Evolutionary conservation across 2,113 vertebrate genomes (phyloP), one percentile per base, ranked within the genome.

Genomic region (Geothlypis trichas): DNA sequence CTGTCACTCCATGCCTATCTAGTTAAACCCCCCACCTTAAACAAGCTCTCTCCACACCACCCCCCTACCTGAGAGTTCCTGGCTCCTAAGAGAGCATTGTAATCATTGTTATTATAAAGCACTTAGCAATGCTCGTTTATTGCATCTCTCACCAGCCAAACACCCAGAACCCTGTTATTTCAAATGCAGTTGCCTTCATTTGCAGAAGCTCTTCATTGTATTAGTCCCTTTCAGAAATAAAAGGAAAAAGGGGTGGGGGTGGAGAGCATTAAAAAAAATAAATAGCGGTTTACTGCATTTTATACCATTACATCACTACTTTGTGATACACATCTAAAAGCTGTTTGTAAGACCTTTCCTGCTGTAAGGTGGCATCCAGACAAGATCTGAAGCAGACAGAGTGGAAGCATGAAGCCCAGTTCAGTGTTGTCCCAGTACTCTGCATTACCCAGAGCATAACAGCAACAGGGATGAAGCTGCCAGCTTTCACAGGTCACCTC

Each of bases 51-150:
- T 93, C 54, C 83, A 62, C 54, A 91, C 66, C 51, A 90, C 63
- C 84, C 76, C 83, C 78, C 84, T 78, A 92, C 95, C 93, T 90
- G 94, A 82, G 88, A 90, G 81, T 84, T 93, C 89, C 93, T 94
- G 82, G 55, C 90, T 95, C 82, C 89, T 80, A 72, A 74, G 81
- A 96, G 86, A 74, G 68, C 28, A 9, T 28, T 69, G 78, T 96
- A 96, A 97, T 97, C 94, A 97, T 91, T 94, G 97, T 96, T 96
- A 97, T 97, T 97, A 97, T 87, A 90, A 94, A 97, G 92, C 97
- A 97, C 96, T 97, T 97, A 96, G 90, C 3, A 2, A 96, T 90
- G 94, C 75, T 97, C 96, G 84, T 85, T 96, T 87, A 92, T 81
- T 92, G 91, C 90, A 93, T 95, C 87, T 93, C 94, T 94, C 68